These are phyloP conservation scores for Odontophorus gujanensis DNA, from an alignment of 2,113 vertebrate species.

Conservation along the genomic window DNA sequence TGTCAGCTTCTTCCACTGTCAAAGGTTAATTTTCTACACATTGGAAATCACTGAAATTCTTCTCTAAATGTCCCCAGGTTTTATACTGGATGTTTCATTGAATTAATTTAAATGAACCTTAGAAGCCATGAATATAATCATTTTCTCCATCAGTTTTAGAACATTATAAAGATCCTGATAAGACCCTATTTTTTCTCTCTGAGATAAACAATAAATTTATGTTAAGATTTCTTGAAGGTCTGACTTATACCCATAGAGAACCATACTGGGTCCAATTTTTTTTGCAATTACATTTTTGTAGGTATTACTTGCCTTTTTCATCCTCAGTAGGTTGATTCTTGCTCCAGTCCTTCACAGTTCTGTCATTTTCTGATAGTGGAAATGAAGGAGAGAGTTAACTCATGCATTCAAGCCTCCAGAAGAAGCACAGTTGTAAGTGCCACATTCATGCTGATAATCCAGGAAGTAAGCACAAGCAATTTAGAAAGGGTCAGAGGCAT, in stretches of 20 bases:
- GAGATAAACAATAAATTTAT: neutral
- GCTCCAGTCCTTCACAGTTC: neutral
- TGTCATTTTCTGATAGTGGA: neutral
- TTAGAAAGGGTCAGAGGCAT: neutral
- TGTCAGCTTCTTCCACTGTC: neutral
- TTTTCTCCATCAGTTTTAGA: neutral
- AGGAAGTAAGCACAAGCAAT: neutral
- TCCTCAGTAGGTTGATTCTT: neutral
- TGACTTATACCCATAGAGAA: neutral
- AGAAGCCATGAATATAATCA: neutral
- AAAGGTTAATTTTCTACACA: neutral
- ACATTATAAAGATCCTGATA: neutral
- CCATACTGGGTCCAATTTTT: accelerated
- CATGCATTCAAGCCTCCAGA: neutral
- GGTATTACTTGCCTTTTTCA: neutral
- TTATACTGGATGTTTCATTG: neutral
- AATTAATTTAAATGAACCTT: neutral
- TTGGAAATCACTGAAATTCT: neutral
- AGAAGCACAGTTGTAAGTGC: neutral
- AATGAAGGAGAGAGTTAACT: neutral
- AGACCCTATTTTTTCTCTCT: neutral
- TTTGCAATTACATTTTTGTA: neutral
- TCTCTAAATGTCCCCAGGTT: neutral
- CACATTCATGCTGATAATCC: neutral
- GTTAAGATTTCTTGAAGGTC: neutral